Evolutionary conservation across 2,113 vertebrate species (phyloP).

Genomic region (Nothocercus julius): DNA sequence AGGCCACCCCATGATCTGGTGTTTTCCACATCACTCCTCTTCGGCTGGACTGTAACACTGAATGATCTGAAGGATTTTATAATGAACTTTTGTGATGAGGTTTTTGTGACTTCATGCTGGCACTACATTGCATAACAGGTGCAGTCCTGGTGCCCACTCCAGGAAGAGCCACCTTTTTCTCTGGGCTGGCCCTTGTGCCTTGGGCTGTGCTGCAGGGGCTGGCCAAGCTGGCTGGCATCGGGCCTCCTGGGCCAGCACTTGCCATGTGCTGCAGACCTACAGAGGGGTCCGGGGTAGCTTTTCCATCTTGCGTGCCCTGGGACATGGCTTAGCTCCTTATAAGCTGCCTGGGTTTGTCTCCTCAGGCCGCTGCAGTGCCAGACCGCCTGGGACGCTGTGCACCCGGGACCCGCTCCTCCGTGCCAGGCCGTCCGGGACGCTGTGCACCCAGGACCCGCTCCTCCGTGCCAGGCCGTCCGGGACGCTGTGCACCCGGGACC

Average conservation of each 20-base stretch:
- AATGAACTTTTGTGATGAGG: neutral
- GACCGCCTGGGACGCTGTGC: neutral
- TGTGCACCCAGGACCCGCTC: neutral
- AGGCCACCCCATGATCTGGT: neutral
- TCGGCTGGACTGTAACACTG: neutral
- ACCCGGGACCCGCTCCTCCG: neutral
- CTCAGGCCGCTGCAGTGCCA: neutral
- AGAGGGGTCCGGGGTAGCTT: too few relatives aligned
- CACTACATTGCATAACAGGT: fast-evolving
- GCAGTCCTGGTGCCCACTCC: neutral
- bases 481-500: neutral
- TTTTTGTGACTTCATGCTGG: neutral
- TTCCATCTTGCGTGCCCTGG: neutral
- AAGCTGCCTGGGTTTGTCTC: neutral
- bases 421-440: neutral
- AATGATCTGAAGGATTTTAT: neutral
- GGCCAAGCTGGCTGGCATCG: neutral
- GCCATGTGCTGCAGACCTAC: neutral
- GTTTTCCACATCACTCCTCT: neutral
- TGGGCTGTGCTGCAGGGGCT: neutral
- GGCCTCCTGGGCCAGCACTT: neutral
- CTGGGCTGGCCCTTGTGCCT: neutral
- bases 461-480: too few relatives aligned
- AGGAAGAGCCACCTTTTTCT: neutral
- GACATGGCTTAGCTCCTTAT: fast-evolving